Conservation (phyloP, 2,888 invertebrate genomes). For the Trichogramma dendrolimi region DNA sequence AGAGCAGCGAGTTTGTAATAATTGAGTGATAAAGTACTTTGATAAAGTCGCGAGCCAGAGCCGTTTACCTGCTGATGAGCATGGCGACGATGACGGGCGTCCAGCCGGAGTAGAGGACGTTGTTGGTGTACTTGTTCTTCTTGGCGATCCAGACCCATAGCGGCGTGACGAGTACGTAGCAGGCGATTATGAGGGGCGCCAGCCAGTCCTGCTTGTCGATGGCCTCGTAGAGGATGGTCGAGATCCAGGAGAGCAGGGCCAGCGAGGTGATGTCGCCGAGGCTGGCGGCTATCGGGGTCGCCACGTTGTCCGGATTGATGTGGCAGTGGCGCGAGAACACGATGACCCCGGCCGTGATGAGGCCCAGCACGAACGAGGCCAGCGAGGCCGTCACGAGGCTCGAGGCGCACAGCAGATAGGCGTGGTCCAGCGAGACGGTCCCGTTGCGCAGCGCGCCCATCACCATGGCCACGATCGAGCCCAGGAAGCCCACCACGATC, state of each 20-base stretch:
- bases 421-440: conserved; percentile 63
- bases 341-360: conserved; percentile 70
- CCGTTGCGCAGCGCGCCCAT: conserved; percentile 65
- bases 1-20: conserved; percentile 24
- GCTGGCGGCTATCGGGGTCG: conserved; percentile 77
- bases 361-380: conserved; percentile 69
- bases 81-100: conserved; percentile 76
- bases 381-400: conserved; percentile 72
- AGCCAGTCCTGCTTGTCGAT: conserved; percentile 63
- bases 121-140: conserved; percentile 65
- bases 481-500: conserved; percentile 69
- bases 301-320: conserved; percentile 77
- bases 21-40: neutral
- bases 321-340: conserved; percentile 65
- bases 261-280: conserved; percentile 74
- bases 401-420: conserved; percentile 68
- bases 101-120: conserved; percentile 72
- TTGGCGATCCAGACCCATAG: conserved; percentile 71
- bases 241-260: conserved; percentile 59
- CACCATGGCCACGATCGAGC: conserved; percentile 66
- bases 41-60: neutral
- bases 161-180: conserved; percentile 64
- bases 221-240: conserved; percentile 58
- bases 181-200: conserved; percentile 61
- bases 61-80: conserved; percentile 70